phyloP scores from a whole-genome alignment of 2,113 vertebrate species.

The Anhinga rufa region DNA sequence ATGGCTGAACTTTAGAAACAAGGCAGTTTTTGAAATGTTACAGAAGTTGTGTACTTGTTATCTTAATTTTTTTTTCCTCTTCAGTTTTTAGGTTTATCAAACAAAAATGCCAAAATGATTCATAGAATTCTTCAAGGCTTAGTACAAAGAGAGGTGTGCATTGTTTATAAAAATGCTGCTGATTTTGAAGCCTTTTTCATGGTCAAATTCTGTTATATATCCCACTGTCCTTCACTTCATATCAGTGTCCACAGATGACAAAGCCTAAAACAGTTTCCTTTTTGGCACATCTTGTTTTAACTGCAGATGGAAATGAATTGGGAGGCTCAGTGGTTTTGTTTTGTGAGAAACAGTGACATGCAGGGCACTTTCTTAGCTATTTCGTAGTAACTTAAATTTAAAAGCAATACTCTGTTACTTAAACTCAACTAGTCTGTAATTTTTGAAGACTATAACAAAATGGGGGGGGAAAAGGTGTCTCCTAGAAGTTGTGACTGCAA shows the following conservation, averaged over 20 bases:
- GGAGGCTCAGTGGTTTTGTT: not conserved
- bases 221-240: not conserved
- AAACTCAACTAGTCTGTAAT: not conserved
- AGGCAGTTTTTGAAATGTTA: not conserved
- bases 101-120: not conserved
- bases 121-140: not conserved
- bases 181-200: not conserved
- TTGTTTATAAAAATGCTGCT: not conserved
- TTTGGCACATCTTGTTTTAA: not conserved
- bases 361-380: not conserved
- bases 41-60: rapidly evolving
- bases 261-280: not conserved
- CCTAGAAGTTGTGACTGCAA: not conserved
- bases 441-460: not conserved
- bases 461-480: not conserved
- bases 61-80: not conserved
- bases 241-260: not conserved
- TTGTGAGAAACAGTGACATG: not conserved
- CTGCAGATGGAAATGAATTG: not conserved
- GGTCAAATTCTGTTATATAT: not conserved
- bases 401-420: not conserved
- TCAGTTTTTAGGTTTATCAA: not conserved
- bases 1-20: not conserved
- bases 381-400: not conserved
- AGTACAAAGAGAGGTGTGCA: not conserved